Evolutionary conservation across 2,113 vertebrate genomes (phyloP), one percentile per base, ranked within the genome.

Genomic region (Todiramphus chloris): DNA sequence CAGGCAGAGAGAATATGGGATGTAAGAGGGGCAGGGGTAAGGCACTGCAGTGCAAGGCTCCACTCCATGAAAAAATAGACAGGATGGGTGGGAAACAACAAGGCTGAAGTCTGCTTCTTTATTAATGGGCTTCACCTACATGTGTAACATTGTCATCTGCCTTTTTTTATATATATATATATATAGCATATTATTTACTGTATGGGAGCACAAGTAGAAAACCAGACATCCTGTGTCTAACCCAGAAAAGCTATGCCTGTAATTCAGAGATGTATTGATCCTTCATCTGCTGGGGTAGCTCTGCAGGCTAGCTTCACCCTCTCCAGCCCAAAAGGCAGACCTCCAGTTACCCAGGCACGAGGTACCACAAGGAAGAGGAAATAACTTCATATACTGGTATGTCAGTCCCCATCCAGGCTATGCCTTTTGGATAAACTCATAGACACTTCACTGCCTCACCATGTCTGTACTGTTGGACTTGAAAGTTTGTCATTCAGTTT

Each of bases 51-150:
- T 1, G 64, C 24, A 11, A 20, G 2, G 17, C 46, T 33, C 58
- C 13, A 3, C 37, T 25, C 31, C 55, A 1, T 1, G 48, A 24
- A 16, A 51, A 5, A 59, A 23, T 3, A 39, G 83, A 17, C 30
- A 5, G 16, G 4, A 9, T 3, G 5, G 1, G 5, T 1, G 3
- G 68, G 55, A 11, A 25, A 8, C 0, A 3, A 5, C 51, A 14
- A 17, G 79, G 0, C 31, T 53, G 20, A 2, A 43, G n/a, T 41
- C 90, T 53, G 43, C 77, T 60, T 11, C 83, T 67, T 4, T 44
- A 6, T 6, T 51, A 44, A 12, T 7, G 63, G 62, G 35, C 28
- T 68, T 76, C 60, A 15, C 58, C 70, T 67, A 35, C 75, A 35
- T 28, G 1, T 19, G 28, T 2, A 7, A 2, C 2, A 0, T 31